Evolutionary conservation across 2,888 invertebrate genomes (phyloP).

Genomic region (Meloe dianella): DNA sequence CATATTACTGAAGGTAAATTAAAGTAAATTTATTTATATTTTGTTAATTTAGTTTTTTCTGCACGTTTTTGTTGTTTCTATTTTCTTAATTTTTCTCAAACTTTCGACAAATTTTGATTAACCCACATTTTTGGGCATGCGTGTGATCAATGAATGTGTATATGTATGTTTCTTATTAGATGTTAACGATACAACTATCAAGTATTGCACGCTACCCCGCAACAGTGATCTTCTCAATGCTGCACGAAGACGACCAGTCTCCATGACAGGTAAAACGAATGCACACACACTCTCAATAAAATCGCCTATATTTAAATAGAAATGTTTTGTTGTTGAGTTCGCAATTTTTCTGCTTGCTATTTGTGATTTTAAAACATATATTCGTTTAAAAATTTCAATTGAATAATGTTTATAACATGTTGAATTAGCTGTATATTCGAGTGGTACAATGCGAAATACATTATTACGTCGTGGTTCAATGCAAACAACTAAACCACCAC

Average conservation of each 20-base stretch:
- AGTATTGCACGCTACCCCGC: slow-evolving; percentile 63
- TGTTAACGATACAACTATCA: slow-evolving; percentile 65
- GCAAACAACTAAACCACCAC: slow-evolving; percentile 75
- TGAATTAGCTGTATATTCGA: slow-evolving; percentile 44
- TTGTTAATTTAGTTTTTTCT: slow-evolving; percentile 7
- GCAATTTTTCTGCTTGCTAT: not conserved
- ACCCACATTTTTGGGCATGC: slow-evolving; percentile 45
- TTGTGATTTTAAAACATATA: no score
- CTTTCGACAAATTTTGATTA: not conserved
- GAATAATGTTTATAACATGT: not conserved
- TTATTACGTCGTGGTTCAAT: slow-evolving; percentile 67
- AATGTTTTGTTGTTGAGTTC: not conserved
- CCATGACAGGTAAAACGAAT: slow-evolving; percentile 64
- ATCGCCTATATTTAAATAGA: not conserved
- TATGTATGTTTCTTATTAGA: slow-evolving; percentile 48
- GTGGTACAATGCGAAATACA: slow-evolving; percentile 55
- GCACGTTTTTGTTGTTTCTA: slow-evolving; percentile 41
- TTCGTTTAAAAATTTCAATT: not conserved
- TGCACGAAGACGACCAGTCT: slow-evolving; percentile 66
- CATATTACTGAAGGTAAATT: slow-evolving; percentile 45
- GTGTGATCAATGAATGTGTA: slow-evolving; percentile 52
- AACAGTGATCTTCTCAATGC: slow-evolving; percentile 62
- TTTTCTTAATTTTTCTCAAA: slow-evolving; percentile 22
- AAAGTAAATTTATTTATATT: not conserved
- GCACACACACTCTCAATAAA: slow-evolving; percentile 1